Evolutionary conservation across 1,140 invertebrate genomes (phyloP).

Genomic region (Mamestra configurata): DNA sequence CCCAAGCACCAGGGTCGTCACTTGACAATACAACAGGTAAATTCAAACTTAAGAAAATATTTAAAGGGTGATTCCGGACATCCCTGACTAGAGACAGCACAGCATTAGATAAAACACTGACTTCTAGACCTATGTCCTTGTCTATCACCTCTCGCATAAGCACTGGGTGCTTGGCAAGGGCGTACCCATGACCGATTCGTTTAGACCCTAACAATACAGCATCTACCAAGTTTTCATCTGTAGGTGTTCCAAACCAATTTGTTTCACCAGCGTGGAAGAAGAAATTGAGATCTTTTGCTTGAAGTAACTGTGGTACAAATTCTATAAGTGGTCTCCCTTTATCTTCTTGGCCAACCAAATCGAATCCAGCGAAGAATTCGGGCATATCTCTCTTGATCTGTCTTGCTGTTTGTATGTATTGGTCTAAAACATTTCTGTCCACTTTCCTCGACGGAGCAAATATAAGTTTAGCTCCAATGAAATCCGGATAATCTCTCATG

Average conservation of each 20-base stretch:
- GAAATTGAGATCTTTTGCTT: slow-evolving; percentile 89
- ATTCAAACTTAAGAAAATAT: slow-evolving; percentile 90
- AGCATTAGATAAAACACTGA: slow-evolving; percentile 94
- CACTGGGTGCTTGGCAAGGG: slow-evolving; percentile 92
- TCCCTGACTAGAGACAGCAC: slow-evolving; percentile 93
- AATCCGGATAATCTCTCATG: slow-evolving; percentile 89
- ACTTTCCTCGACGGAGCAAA: slow-evolving; percentile 89
- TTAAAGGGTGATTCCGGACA: slow-evolving; percentile 94
- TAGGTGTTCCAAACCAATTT: slow-evolving; percentile 90
- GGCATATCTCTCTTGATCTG: slow-evolving; percentile 72
- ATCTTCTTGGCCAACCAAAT: slow-evolving; percentile 93
- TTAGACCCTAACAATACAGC: slow-evolving; percentile 93
- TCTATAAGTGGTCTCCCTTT: slow-evolving; percentile 89
- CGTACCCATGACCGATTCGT: slow-evolving; percentile 91
- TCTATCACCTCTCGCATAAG: slow-evolving; percentile 89
- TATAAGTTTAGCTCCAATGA: slow-evolving; percentile 92
- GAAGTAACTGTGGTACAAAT: slow-evolving; percentile 89
- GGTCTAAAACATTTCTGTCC: slow-evolving; percentile 67
- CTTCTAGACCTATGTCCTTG: slow-evolving; percentile 92
- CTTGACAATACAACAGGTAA: slow-evolving; percentile 90
- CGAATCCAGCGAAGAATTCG: slow-evolving; percentile 92
- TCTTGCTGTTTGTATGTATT: slow-evolving; percentile 85
- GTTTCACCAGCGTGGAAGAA: slow-evolving; percentile 96
- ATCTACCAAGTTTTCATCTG: slow-evolving; percentile 93
- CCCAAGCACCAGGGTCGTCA: slow-evolving; percentile 95